A percentile compares a stretch with the other conserved stretches of the same genome.
Evolutionary conservation across 2,888 invertebrate genomes (phyloP).

Genomic region (Himalopsyche tibetana): DNA sequence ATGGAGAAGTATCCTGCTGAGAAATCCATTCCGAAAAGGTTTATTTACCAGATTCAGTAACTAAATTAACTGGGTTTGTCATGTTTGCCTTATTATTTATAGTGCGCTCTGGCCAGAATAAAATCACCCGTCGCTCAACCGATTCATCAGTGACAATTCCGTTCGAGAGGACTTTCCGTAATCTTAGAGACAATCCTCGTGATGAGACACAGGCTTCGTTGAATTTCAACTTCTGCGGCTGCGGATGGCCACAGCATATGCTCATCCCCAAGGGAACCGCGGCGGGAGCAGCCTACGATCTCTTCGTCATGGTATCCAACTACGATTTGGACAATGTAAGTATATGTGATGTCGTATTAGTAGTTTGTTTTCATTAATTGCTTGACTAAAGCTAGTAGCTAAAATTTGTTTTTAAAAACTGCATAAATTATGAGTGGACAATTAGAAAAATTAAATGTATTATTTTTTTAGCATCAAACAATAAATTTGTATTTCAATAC

Average conservation of each 20-base stretch:
- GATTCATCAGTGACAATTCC: conserved; percentile 80
- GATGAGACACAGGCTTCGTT: conserved; percentile 67
- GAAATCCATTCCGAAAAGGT: no score
- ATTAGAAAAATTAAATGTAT: no score
- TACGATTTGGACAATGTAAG: conserved; percentile 74
- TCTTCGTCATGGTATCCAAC: conserved; percentile 80
- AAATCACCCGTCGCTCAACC: conserved; percentile 74
- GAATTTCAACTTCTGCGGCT: conserved; percentile 80
- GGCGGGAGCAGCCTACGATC: conserved; percentile 75
- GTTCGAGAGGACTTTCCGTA: conserved; percentile 78
- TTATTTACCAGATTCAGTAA: no score
- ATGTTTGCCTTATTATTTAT: not conserved
- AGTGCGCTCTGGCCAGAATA: conserved; percentile 72
- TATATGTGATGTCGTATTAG: not conserved
- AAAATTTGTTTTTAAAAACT: no score
- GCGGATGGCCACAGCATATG: conserved; percentile 81
- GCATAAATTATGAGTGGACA: no score
- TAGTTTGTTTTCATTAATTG: not conserved
- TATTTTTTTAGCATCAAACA: no score
- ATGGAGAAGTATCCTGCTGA: no score
- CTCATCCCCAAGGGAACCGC: conserved; percentile 77
- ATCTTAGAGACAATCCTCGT: conserved; percentile 66
- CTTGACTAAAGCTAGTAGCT: not conserved
- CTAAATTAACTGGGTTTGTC: no score
- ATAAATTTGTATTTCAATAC: no score